These are phyloP conservation scores for Desmodus rotundus DNA, from an alignment of 2,113 vertebrate genomes.

Conservation along the genomic window DNA sequence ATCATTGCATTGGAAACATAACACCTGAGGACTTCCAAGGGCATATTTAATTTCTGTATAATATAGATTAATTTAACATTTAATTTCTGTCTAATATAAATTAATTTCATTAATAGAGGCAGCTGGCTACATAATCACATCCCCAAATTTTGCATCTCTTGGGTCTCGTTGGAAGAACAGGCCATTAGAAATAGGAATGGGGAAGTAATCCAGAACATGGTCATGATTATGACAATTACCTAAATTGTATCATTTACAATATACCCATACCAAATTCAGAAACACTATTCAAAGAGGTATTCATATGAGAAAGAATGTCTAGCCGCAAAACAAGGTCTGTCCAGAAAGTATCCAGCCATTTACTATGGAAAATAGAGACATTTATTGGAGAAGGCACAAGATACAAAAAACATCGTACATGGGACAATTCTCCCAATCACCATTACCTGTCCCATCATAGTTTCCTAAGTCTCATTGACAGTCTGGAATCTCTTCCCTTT, in stretches of 20 bases:
- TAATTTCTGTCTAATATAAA: constrained; percentile 47
- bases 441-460: too few species aligned
- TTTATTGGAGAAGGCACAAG: too few species aligned
- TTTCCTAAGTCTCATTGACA: too few species aligned
- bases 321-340: neutral
- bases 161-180: neutral
- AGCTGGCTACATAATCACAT: constrained; percentile 30
- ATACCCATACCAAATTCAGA: constrained; percentile 13
- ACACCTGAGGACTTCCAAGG: constrained; percentile 19
- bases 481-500: too few species aligned
- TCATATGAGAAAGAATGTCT: neutral
- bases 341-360: too few species aligned
- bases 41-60: constrained; percentile 46
- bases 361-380: too few species aligned
- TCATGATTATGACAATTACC: constrained; percentile 45
- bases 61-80: constrained; percentile 59
- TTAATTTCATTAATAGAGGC: constrained; percentile 50
- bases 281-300: constrained; percentile 12
- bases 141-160: constrained; percentile 5
- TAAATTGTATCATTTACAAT: constrained; percentile 44
- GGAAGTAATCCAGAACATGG: constrained; percentile 6
- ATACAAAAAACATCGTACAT: too few species aligned
- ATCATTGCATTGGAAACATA: constrained; percentile 54
- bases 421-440: too few species aligned
- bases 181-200: constrained; percentile 11